phyloP scores from a whole-genome alignment of 23 tunicate species.

The Botrylloides violaceus region DNA sequence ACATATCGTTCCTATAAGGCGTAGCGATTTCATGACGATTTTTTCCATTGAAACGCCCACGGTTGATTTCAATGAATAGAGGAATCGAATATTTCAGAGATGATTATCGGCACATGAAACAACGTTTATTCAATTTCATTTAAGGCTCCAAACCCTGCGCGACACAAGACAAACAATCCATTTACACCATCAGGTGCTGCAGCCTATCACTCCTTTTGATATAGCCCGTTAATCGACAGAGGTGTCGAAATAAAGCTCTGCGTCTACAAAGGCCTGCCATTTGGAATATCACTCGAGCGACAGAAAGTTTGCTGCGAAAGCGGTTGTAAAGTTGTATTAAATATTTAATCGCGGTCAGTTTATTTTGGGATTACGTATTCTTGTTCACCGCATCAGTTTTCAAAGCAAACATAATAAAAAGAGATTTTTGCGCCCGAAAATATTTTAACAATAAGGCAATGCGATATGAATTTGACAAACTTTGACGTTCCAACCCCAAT shows the following conservation, averaged over 20 bases:
- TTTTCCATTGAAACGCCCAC: too few species aligned
- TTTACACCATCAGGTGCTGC: conserved; percentile 24
- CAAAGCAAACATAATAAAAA: not conserved
- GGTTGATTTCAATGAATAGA: conserved; percentile 10
- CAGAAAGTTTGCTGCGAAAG: not conserved
- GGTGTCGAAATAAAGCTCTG: not conserved
- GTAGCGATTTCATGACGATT: too few species aligned
- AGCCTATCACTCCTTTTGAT: not conserved
- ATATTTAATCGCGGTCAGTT: not conserved
- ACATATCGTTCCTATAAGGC: too few species aligned
- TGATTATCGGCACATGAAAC: conserved; percentile 1
- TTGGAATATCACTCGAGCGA: not conserved
- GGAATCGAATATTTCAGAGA: not conserved
- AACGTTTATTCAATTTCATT: not conserved
- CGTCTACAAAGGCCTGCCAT: not conserved
- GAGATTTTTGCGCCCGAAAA: too few species aligned
- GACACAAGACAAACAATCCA: conserved; percentile 12
- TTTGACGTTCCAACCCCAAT: too few species aligned
- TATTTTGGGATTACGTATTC: conserved; percentile 2
- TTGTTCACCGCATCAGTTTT: not conserved
- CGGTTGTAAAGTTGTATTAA: not conserved
- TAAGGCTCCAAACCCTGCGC: not conserved
- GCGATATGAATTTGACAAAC: too few species aligned
- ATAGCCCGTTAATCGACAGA: not conserved
- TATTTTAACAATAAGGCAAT: too few species aligned